Evolutionary conservation across 2,113 vertebrate species (phyloP).

Genomic region (Cyphomyrus plagiostoma): DNA sequence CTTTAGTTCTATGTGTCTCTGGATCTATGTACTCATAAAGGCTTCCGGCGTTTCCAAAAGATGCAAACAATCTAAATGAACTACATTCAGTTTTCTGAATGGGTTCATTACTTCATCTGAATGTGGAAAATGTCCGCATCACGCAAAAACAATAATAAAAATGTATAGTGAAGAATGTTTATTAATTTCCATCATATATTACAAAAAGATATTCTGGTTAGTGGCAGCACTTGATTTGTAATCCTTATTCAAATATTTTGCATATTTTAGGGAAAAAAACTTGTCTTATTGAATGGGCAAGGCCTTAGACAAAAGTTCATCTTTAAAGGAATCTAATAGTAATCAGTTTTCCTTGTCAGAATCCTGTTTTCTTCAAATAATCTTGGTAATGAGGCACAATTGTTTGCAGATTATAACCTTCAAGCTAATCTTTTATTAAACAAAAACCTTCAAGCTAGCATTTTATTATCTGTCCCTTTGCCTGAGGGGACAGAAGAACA

Average conservation of each 20-base stretch:
- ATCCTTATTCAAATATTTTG: background rate
- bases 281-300: background rate
- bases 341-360: background rate
- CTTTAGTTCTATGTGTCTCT: background rate
- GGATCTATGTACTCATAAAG: background rate
- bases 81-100: background rate
- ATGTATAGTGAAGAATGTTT: background rate
- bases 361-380: conserved; percentile 5
- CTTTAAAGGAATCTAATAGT: background rate
- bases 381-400: background rate
- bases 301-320: background rate
- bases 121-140: background rate
- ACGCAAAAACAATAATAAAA: background rate
- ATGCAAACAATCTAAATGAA: background rate
- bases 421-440: background rate
- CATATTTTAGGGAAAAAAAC: background rate
- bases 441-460: conserved; percentile 4
- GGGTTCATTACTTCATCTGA: background rate
- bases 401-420: conserved; percentile 15
- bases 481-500: background rate
- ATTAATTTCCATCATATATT: background rate
- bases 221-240: background rate
- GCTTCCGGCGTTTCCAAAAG: background rate
- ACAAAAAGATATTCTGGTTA: background rate
- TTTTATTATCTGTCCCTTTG: background rate